A percentile compares a stretch with the other conserved stretches of the same genome.
Evolutionary conservation across 2,797 vertebrate species (phyloP).

Genomic region (Lepus oiostolus): DNA sequence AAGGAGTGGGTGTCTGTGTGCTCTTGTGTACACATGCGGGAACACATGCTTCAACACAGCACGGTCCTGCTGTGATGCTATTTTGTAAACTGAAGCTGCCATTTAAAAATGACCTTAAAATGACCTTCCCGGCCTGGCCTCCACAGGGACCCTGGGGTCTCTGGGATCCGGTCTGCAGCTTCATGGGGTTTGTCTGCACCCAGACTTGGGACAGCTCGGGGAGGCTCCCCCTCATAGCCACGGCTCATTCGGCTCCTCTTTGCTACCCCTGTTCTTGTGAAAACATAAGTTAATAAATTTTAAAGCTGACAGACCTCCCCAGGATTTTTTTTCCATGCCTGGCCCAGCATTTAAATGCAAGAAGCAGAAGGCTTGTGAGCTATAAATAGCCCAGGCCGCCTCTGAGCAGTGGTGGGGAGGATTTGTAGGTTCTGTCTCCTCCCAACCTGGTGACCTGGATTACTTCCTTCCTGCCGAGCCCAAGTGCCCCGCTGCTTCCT

Average conservation of each 20-base stretch:
- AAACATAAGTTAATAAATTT: slow-evolving; percentile 64
- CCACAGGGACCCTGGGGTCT: neutral
- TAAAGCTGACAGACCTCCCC: slow-evolving; percentile 72
- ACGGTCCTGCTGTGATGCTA: neutral
- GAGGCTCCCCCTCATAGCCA: neutral
- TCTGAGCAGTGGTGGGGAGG: slow-evolving; percentile 55
- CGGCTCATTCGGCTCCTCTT: slow-evolving; percentile 52
- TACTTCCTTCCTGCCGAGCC: slow-evolving; percentile 60
- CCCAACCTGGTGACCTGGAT: slow-evolving; percentile 86
- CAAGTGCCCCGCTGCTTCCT: slow-evolving; percentile 63
- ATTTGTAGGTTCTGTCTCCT: slow-evolving; percentile 79
- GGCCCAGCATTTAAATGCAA: slow-evolving; percentile 81
- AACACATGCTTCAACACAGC: slow-evolving; percentile 15
- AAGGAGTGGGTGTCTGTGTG: neutral
- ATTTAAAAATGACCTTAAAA: slow-evolving; percentile 76
- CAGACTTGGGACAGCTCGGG: neutral
- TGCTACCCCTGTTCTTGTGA: slow-evolving; percentile 1
- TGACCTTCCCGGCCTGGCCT: slow-evolving; percentile 62
- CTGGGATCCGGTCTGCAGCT: slow-evolving; percentile 59
- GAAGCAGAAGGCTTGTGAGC: slow-evolving; percentile 81
- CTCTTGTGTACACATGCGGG: no score
- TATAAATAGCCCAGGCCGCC: slow-evolving; percentile 75
- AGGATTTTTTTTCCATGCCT: slow-evolving; percentile 77
- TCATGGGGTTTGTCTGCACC: no score
- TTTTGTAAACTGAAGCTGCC: slow-evolving; percentile 63